Percentiles rank a stretch among this genome's conserved stretches.
phyloP scores from a whole-genome alignment of 2,113 vertebrate genomes.

The Pedionomus torquatus region DNA sequence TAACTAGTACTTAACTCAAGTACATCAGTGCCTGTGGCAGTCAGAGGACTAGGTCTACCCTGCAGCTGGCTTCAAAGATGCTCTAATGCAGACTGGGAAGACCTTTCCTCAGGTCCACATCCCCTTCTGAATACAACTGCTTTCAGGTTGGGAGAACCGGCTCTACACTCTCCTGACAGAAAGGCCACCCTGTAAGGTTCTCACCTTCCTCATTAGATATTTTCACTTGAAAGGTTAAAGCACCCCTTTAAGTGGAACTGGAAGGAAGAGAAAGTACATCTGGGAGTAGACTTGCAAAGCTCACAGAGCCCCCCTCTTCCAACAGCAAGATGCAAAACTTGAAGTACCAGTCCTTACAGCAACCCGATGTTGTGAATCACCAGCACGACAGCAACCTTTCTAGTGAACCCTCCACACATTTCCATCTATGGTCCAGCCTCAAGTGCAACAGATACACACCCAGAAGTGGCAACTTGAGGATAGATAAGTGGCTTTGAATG shows the following conservation, averaged over 20 bases:
- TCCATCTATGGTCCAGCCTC: neutral
- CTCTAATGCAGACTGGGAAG: neutral
- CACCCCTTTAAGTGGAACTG: neutral
- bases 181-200: neutral
- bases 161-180: neutral
- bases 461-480: neutral
- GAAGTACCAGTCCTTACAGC: neutral
- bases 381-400: neutral
- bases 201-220: neutral
- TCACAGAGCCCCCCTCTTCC: neutral
- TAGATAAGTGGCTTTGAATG: neutral
- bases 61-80: neutral
- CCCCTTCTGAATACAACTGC: neutral
- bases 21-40: neutral
- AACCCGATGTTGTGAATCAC: neutral
- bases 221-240: neutral
- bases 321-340: neutral
- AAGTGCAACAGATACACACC: neutral
- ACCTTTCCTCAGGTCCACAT: neutral
- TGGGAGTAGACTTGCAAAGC: neutral
- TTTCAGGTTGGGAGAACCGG: neutral
- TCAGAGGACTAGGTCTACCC: neutral
- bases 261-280: neutral
- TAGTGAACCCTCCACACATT: neutral
- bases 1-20: neutral